A percentile compares a stretch with the other conserved stretches of the same genome.
These are phyloP conservation scores for Fundulus diaphanus DNA, from an alignment of 2,797 vertebrate genomes.

Conservation along the genomic window DNA sequence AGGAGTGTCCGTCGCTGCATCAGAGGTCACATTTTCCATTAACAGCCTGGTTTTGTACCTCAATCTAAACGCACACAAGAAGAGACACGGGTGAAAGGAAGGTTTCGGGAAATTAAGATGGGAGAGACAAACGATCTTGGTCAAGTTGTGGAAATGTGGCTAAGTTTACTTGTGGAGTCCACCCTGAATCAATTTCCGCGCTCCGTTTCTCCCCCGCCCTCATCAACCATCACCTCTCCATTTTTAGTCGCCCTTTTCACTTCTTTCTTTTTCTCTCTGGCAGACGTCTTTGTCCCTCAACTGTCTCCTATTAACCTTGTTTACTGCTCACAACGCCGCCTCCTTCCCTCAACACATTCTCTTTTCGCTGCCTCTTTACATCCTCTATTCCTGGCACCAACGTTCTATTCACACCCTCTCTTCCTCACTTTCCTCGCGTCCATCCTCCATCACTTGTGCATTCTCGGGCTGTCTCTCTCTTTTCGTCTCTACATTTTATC, in stretches of 20 bases:
- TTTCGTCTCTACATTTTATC: conserved; percentile 55
- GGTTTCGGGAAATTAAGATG: neutral
- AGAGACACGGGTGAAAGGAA: neutral
- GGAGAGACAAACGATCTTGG: neutral
- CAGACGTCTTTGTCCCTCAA: conserved; percentile 61
- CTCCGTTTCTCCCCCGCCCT: conserved; percentile 57
- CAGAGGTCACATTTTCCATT: neutral
- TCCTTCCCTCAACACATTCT: conserved; percentile 46
- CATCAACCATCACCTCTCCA: conserved; percentile 30
- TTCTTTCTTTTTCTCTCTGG: conserved; percentile 23
- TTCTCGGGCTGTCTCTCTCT: conserved; percentile 64
- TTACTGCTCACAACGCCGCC: conserved; percentile 48
- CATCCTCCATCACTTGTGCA: conserved; percentile 62
- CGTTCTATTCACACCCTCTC: conserved; percentile 65
- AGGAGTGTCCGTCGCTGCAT: neutral
- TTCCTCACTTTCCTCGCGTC: conserved; percentile 59
- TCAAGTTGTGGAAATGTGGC: neutral
- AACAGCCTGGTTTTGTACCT: neutral
- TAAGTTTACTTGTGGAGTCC: conserved; percentile 65
- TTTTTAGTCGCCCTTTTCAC: conserved; percentile 48
- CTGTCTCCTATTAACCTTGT: conserved; percentile 63
- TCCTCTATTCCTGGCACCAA: conserved; percentile 65
- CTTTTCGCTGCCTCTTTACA: conserved; percentile 50
- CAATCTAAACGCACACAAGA: neutral
- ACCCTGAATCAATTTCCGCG: conserved; percentile 42